phyloP scores from a whole-genome alignment of 2,888 invertebrate genomes.

The Isoperla grammatica region DNA sequence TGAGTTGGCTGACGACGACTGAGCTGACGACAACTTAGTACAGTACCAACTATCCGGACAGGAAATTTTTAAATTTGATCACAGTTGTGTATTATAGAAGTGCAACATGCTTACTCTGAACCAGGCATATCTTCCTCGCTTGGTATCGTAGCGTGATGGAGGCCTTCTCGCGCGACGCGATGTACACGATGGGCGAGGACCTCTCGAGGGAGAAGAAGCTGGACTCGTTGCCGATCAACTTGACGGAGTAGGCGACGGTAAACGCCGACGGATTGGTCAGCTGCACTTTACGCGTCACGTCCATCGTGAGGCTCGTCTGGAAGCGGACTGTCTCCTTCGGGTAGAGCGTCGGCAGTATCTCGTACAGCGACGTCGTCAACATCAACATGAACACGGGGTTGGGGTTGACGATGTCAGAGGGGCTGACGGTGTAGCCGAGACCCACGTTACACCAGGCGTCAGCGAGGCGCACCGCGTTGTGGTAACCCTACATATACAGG shows the following conservation, averaged over 20 bases:
- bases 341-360: constrained; percentile 49
- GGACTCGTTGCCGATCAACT: constrained; percentile 36
- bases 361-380: constrained; percentile 51
- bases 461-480: constrained; percentile 53
- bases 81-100: too few species aligned
- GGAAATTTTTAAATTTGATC: too few species aligned
- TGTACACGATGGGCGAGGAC: constrained; percentile 27
- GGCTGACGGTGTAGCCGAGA: constrained; percentile 51
- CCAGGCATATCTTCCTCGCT: constrained; percentile 36
- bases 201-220: constrained; percentile 33
- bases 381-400: constrained; percentile 55
- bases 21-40: too few species aligned
- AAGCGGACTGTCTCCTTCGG: constrained; percentile 34
- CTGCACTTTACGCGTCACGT: constrained; percentile 31
- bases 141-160: constrained; percentile 35
- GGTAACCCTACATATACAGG: constrained; percentile 42
- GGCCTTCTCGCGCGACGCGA: constrained; percentile 30
- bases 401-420: constrained; percentile 49
- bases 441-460: constrained; percentile 51
- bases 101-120: constrained; percentile 35
- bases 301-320: constrained; percentile 1
- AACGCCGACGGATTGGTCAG: constrained; percentile 33
- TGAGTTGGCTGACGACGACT: too few species aligned
- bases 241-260: constrained; percentile 34
- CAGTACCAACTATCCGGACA: too few species aligned